Evolutionary conservation across 2,113 vertebrate species (phyloP).

Genomic region (Hylia prasina): DNA sequence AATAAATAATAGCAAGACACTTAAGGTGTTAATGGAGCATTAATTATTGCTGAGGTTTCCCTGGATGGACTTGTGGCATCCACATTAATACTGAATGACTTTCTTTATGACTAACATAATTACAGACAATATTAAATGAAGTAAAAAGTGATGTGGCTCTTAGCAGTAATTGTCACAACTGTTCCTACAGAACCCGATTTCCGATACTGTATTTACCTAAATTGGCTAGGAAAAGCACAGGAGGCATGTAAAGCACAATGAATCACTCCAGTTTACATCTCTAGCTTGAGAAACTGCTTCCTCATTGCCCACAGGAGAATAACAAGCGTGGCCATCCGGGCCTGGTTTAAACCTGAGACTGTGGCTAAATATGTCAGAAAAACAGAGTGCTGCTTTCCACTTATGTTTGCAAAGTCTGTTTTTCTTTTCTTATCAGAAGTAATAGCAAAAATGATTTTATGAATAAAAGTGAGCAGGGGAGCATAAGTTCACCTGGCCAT

Average conservation of each 20-base stretch:
- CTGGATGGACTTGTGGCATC: neutral
- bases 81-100: neutral
- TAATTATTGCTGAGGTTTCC: conserved; percentile 59
- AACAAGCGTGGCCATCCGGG: neutral
- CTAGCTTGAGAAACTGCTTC: conserved; percentile 33
- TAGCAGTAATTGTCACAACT: conserved; percentile 11
- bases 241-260: neutral
- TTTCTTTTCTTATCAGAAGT: neutral
- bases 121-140: conserved; percentile 48
- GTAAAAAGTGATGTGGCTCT: conserved; percentile 18
- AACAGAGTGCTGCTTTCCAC: neutral
- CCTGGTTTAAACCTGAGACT: conserved; percentile 11
- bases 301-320: conserved; percentile 41
- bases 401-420: neutral
- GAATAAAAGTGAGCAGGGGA: neutral
- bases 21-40: conserved; percentile 63
- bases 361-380: neutral
- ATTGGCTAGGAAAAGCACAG: conserved; percentile 1
- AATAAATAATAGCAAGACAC: conserved; percentile 59
- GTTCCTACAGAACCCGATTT: neutral
- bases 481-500: neutral
- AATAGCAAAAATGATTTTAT: neutral
- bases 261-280: conserved; percentile 40
- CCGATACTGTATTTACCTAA: neutral
- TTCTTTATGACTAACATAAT: conserved; percentile 40